A percentile compares a stretch with the other conserved stretches of the same genome.
phyloP scores from a whole-genome alignment of 2,888 invertebrate species.

The Eilema depressum region DNA sequence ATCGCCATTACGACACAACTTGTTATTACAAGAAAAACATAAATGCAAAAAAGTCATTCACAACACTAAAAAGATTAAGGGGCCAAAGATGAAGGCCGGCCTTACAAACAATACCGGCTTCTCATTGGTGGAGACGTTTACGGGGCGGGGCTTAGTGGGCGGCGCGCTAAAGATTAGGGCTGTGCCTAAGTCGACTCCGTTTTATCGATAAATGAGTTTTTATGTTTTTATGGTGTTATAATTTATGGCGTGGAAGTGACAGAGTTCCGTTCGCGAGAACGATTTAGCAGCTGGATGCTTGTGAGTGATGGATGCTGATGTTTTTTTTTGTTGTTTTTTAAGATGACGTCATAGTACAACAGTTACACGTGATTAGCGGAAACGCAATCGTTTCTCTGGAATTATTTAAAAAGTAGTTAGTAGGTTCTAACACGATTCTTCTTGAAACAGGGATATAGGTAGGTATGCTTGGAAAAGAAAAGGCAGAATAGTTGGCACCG shows the following conservation, averaged over 20 bases:
- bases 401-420: not conserved
- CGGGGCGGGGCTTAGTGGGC: slow-evolving; percentile 73
- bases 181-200: slow-evolving; percentile 62
- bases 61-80: slow-evolving; percentile 80
- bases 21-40: slow-evolving; percentile 71
- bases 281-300: slow-evolving; percentile 59
- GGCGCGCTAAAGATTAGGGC: slow-evolving; percentile 68
- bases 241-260: slow-evolving; percentile 80
- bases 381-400: not conserved
- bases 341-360: slow-evolving; percentile 40
- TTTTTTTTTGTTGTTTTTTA: slow-evolving; percentile 26
- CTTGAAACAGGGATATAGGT: not conserved
- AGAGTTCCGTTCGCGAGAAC: slow-evolving; percentile 66
- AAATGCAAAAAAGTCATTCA: slow-evolving; percentile 77
- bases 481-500: no score
- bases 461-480: not conserved
- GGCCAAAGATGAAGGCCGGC: slow-evolving; percentile 64
- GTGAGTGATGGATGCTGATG: slow-evolving; percentile 62
- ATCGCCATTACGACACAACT: slow-evolving; percentile 69
- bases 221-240: slow-evolving; percentile 71
- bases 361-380: not conserved
- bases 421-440: not conserved
- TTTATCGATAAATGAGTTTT: slow-evolving; percentile 82
- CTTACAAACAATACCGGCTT: slow-evolving; percentile 58
- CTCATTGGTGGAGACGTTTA: slow-evolving; percentile 69